Conservation (phyloP, 2,888 invertebrate species). For the Abrostola triplasia region DNA sequence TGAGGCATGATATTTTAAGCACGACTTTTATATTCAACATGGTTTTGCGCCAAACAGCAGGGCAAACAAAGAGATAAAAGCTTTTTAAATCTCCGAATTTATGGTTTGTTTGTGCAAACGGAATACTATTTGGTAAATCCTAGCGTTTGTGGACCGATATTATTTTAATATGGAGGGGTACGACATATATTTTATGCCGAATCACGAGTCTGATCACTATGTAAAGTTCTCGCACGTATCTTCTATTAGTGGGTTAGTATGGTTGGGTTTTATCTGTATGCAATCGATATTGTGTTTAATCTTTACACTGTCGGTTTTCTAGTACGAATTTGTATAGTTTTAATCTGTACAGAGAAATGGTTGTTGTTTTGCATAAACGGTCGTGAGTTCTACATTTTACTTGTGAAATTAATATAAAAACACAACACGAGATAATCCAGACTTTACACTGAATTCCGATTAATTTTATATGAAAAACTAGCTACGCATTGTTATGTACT, state of each 20-base stretch:
- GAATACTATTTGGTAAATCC: slow-evolving; percentile 74
- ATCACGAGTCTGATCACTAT: slow-evolving; percentile 49
- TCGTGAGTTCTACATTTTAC: too few relatives aligned
- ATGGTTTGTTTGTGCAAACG: slow-evolving; percentile 80
- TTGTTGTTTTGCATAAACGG: too few relatives aligned
- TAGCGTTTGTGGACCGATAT: slow-evolving; percentile 66
- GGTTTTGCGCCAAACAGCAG: slow-evolving; percentile 69
- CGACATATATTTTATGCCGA: slow-evolving; percentile 55
- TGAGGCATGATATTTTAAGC: slow-evolving; percentile 67
- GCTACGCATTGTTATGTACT: not conserved
- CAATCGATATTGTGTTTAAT: slow-evolving; percentile 29
- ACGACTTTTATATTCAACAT: slow-evolving; percentile 68
- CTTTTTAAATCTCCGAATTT: slow-evolving; percentile 80
- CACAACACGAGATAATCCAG: too few relatives aligned
- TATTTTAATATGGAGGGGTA: slow-evolving; percentile 70
- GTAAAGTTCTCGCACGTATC: slow-evolving; percentile 26
- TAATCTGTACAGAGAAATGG: too few relatives aligned
- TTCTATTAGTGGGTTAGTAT: slow-evolving; percentile 18
- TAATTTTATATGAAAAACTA: too few relatives aligned
- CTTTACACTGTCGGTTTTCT: not conserved
- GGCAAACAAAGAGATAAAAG: slow-evolving; percentile 79
- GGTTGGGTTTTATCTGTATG: slow-evolving; percentile 7
- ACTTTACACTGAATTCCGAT: too few relatives aligned
- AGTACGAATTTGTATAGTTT: too few relatives aligned
- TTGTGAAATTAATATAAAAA: too few relatives aligned